Evolutionary conservation across 2,888 invertebrate species (phyloP), one percentile per base, ranked within the genome.

Genomic region (Drosophila nigricruria): DNA sequence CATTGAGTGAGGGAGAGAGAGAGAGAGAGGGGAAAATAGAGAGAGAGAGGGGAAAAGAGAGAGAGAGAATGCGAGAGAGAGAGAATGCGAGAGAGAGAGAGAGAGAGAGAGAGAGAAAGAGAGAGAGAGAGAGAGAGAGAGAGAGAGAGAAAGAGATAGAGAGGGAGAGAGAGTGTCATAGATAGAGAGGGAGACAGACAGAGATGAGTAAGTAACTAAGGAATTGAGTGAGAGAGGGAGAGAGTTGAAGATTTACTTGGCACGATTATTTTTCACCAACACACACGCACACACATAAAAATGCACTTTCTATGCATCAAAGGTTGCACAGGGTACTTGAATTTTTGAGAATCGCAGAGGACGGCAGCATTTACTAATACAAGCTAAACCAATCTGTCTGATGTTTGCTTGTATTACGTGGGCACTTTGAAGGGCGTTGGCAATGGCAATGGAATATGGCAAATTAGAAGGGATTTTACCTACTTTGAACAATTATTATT

Each of bases 331-430:
- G 27, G n/a, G 10, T n/a, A 27, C 10, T 27, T 47, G 47, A n/a
- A 27, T 47, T 27, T 18, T n/a, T 47, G 47, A 47, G 47, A 47
- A 47, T 30, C 27, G 23, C 47, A 3, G 47, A 47, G 47, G 10
- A 30, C n/a, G n/a, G 3, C 47, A 10, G 0, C n/a, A n/a, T 0
- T 5, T 25, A 25, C 25, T 9, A 47, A 47, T n/a, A 25, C 16
- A 4, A 42, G 2, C 20, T 14, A 1, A 9, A 16, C 5, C 4
- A 9, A n/a, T 10, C 5, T 9, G 16, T 16, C 25, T 23, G 14
- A 16, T 16, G 16, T 4, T 20, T 20, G 14, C 4, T 20, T 20
- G 12, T 10, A 20, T 5, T 12, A 5, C 20, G 18, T 18, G 8
- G 25, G 5, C 25, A 5, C 4, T 45, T 16, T 25, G 1, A 12